phyloP scores from a whole-genome alignment of 2,797 vertebrate species.

The Babyrousa celebensis region DNA sequence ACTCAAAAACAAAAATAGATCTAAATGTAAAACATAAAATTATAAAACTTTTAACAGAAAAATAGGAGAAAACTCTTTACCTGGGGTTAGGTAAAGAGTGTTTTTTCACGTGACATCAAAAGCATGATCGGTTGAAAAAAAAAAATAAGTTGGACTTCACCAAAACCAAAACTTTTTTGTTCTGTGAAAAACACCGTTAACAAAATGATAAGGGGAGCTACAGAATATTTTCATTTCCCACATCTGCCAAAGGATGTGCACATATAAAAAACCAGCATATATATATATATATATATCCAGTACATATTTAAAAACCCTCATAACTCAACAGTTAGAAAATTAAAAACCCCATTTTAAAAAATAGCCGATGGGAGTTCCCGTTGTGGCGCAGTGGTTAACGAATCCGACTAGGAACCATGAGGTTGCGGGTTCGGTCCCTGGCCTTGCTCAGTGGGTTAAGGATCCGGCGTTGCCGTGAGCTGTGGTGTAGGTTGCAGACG shows the following conservation, averaged over 20 bases:
- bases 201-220: slow-evolving; percentile 35
- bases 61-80: slow-evolving; percentile 49
- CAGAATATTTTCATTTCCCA: slow-evolving; percentile 15
- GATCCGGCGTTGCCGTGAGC: too few species aligned
- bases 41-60: slow-evolving; percentile 57
- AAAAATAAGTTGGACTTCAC: slow-evolving; percentile 41
- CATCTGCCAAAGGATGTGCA: not conserved
- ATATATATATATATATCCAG: too few species aligned
- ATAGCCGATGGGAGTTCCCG: too few species aligned
- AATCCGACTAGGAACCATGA: too few species aligned
- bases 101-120: slow-evolving; percentile 41
- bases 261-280: too few species aligned
- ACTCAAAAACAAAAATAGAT: slow-evolving; percentile 61
- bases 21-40: slow-evolving; percentile 53
- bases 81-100: not conserved
- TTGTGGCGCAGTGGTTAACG: too few species aligned
- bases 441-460: too few species aligned
- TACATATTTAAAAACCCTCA: not conserved
- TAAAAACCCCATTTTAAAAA: slow-evolving; percentile 46
- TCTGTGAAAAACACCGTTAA: slow-evolving; percentile 46
- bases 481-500: too few species aligned
- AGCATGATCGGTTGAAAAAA: slow-evolving; percentile 38
- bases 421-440: too few species aligned
- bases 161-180: slow-evolving; percentile 35
- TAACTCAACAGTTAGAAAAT: slow-evolving; percentile 53